Evolutionary conservation across 2,888 invertebrate species (phyloP), one percentile per base, ranked within the genome.

Genomic region (Andrena minutula): DNA sequence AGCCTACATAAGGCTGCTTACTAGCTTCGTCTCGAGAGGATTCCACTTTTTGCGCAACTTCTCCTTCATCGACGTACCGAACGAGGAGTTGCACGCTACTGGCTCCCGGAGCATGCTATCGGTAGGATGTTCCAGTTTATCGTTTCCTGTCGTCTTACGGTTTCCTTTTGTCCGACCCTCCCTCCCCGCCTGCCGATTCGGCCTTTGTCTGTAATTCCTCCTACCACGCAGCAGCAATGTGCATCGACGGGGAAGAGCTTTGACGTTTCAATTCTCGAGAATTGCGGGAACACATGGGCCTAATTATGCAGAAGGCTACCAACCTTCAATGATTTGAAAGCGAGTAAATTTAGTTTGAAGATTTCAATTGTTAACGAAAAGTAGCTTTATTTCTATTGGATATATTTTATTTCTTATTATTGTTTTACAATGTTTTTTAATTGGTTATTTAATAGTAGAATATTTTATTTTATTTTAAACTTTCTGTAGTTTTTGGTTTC

Each of bases 1-100:
- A 90, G 90, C 86, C 92, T 92, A 89, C 92, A 92, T 92, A 92
- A 92, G 92, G 92, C 88, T 86, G 88, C 89, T 90, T 87, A 86
- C 89, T 89, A 86, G 84, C 87, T 84, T 72, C 84, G 86, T 85
- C 86, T 83, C 88, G 66, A 56, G 86, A 86, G 88, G 84, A 89
- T 91, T 89, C 90, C 86, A 90, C 91, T 92, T 92, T 92, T 92
- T 91, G 81, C 86, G 63, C 78, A 73, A 85, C 79, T 90, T 90
- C 89, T 82, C 66, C 82, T 65, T 85, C 82, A 41, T 79, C 79
- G 81, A 76, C 74, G 79, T 82, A 76, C 80, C 83, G 69, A 77
- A 79, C 84, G 68, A 65, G 77, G 58, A 74, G 79, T 65, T 70
- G 86, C 79, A 84, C 84, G 83, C 79, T 79, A 80, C 73, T 73